A percentile compares a stretch with the other conserved stretches of the same genome.
These are phyloP conservation scores for Lepidurus arcticus DNA, from an alignment of 1,140 invertebrate species.

Conservation along the genomic window DNA sequence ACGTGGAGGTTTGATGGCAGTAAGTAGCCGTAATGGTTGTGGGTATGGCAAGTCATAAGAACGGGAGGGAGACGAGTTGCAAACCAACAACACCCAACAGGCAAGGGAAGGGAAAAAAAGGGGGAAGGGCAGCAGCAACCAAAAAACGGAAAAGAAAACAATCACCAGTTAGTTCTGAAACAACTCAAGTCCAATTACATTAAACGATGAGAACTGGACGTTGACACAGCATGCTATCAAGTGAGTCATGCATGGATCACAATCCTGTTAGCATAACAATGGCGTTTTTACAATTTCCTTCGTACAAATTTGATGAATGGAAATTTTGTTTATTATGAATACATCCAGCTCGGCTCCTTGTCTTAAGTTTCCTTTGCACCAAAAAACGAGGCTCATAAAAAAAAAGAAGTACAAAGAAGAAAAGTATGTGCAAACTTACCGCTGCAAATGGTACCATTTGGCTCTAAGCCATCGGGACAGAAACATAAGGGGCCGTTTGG, in stretches of 20 bases:
- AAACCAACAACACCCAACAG: conserved; percentile 21
- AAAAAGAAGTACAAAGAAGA: not conserved
- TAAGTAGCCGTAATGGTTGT: conserved; percentile 2
- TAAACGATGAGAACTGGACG: not conserved
- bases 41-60: conserved; percentile 8
- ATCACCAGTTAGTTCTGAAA: conserved; percentile 18
- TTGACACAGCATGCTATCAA: conserved; percentile 21
- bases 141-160: not conserved
- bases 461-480: conserved; percentile 64
- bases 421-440: conserved; percentile 45
- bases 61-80: conserved; percentile 2
- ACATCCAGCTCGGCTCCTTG: too few species aligned
- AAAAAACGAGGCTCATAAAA: not conserved
- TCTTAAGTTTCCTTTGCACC: not conserved
- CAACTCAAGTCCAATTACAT: conserved; percentile 9
- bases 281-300: not conserved
- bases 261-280: not conserved
- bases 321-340: not conserved
- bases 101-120: not conserved
- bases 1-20: not conserved
- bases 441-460: conserved; percentile 56
- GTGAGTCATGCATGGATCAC: conserved; percentile 13
- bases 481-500: conserved; percentile 63
- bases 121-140: not conserved
- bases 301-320: not conserved